Evolutionary conservation across 2,888 invertebrate species (phyloP).

Genomic region (Lasioglossum pauxillum): DNA sequence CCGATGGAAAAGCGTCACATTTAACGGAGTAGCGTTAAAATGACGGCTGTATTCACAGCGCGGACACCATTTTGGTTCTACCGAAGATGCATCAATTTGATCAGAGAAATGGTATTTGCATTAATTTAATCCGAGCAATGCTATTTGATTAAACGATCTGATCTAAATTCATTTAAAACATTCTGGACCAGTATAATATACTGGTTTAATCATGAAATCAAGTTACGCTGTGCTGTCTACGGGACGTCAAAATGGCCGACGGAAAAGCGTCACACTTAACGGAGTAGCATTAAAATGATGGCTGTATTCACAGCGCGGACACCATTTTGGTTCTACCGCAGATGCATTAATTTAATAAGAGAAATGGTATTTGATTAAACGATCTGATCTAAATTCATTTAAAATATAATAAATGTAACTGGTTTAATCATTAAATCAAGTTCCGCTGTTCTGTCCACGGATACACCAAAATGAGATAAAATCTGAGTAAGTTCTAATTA

Average conservation of each 20-base stretch:
- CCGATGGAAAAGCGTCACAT: neutral
- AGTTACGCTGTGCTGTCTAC: neutral
- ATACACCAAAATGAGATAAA: neutral
- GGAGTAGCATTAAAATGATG: neutral
- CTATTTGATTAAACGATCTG: too few relatives aligned
- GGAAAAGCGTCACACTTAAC: too few relatives aligned
- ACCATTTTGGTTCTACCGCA: neutral
- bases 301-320: neutral
- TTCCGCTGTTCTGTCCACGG: neutral
- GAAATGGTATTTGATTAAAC: neutral
- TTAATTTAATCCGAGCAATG: neutral
- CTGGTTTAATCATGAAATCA: neutral
- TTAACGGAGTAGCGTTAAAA: neutral
- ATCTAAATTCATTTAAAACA: neutral
- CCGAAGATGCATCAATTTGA: too few relatives aligned
- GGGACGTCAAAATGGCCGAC: neutral
- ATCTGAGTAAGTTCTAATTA: too few relatives aligned
- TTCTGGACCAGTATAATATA: neutral
- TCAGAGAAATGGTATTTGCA: too few relatives aligned
- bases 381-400: neutral
- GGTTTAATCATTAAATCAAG: neutral
- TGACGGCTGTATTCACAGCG: neutral
- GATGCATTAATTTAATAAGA: neutral
- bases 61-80: neutral
- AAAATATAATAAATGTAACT: neutral